Conservation (phyloP, 2,888 invertebrate species). For the Cerceris rybyensis region DNA sequence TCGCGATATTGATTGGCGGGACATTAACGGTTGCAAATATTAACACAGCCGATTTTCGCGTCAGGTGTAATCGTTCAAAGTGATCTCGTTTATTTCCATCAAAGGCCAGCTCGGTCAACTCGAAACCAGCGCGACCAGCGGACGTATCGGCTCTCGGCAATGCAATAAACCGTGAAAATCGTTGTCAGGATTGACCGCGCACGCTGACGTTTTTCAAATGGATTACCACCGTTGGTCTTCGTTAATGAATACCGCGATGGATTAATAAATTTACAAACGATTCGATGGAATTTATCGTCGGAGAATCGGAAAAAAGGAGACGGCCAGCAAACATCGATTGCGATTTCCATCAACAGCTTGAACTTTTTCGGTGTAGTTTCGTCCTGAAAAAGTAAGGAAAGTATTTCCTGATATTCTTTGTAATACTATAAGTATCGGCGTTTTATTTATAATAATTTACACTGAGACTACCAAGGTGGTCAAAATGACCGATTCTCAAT, state of each 20-base stretch:
- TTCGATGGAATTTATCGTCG: not conserved
- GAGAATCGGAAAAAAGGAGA: not conserved
- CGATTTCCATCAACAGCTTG: too few relatives aligned
- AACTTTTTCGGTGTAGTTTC: too few relatives aligned
- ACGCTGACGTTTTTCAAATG: conserved; percentile 33
- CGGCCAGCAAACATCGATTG: too few relatives aligned
- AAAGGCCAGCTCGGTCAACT: conserved; percentile 31
- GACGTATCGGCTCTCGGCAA: conserved; percentile 15
- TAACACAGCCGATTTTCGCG: conserved; percentile 18
- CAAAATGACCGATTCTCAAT: too few relatives aligned
- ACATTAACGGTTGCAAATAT: conserved; percentile 36
- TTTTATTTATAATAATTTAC: too few relatives aligned
- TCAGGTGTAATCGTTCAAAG: conserved; percentile 34
- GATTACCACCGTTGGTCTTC: conserved; percentile 10
- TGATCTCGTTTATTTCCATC: conserved; percentile 20
- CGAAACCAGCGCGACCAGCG: conserved; percentile 10
- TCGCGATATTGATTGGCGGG: not conserved
- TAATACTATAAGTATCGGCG: too few relatives aligned
- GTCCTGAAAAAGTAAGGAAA: too few relatives aligned
- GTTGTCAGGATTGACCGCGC: conserved; percentile 38
- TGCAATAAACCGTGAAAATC: conserved; percentile 45
- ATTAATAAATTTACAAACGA: not conserved
- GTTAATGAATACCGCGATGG: conserved; percentile 44
- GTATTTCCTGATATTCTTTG: too few relatives aligned
- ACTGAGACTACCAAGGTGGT: too few relatives aligned